Evolutionary conservation across 2,797 vertebrate genomes (phyloP).

Genomic region (Garrulus glandarius): DNA sequence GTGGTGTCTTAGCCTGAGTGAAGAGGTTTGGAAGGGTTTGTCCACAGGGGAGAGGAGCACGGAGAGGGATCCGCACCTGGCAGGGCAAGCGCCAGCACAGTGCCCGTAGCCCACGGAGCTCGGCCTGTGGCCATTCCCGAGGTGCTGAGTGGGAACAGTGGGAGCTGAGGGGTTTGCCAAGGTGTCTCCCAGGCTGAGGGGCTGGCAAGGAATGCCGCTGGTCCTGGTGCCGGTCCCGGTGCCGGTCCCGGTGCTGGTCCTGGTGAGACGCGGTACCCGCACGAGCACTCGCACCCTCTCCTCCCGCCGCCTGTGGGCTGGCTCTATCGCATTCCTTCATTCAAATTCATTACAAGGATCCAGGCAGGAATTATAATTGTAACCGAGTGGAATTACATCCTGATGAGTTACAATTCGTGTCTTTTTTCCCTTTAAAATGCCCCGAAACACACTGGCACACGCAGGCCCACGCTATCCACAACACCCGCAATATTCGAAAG

Average conservation of each 20-base stretch:
- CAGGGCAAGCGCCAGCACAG: not conserved
- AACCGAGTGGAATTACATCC: slow-evolving; percentile 19
- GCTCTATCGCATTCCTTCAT: not conserved
- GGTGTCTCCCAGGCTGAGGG: not conserved
- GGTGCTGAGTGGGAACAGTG: accelerated
- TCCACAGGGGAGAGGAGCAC: accelerated
- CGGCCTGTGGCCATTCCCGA: accelerated
- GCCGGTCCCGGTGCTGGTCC: accelerated
- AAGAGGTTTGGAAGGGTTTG: not conserved
- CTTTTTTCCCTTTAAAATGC: not conserved
- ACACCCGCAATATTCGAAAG: not conserved
- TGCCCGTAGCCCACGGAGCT: not conserved
- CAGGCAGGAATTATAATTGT: slow-evolving; percentile 29
- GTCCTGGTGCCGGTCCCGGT: not conserved
- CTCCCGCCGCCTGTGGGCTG: not conserved
- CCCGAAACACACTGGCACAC: not conserved
- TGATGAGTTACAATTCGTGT: slow-evolving; percentile 22
- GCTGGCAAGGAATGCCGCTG: not conserved
- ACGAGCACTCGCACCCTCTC: accelerated
- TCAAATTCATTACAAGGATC: slow-evolving; percentile 34
- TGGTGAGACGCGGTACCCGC: accelerated
- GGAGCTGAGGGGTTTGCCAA: not conserved
- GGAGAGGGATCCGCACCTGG: not conserved
- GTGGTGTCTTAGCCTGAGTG: not conserved
- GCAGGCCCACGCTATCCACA: not conserved